phyloP scores from a whole-genome alignment of 1,140 invertebrate genomes.

The Formica exsecta region DNA sequence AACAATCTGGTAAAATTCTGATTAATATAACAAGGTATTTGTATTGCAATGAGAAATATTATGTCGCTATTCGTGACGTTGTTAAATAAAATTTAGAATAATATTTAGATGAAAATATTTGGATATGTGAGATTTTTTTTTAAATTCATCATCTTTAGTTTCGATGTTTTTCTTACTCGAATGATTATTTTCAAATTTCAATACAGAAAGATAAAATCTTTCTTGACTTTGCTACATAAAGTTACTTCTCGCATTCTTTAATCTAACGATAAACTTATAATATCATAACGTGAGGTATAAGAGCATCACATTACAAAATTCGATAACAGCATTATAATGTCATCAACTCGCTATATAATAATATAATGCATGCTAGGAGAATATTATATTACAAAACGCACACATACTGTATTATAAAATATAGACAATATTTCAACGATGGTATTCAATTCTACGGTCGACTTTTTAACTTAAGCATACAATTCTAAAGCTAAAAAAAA shows the following conservation, averaged over 20 bases:
- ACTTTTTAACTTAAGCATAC: background rate
- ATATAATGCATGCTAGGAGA: constrained; percentile 16
- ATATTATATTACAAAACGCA: background rate
- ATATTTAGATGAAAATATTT: background rate
- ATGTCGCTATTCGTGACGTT: background rate
- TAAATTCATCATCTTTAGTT: background rate
- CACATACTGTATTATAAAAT: background rate
- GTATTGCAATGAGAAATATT: background rate
- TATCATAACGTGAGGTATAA: background rate
- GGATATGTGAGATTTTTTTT: background rate
- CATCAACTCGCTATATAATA: constrained; percentile 42
- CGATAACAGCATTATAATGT: constrained; percentile 23
- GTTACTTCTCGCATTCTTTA: constrained; percentile 30
- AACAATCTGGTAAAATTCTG: background rate
- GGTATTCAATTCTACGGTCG: background rate
- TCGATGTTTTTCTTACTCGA: background rate
- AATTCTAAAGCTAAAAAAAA: background rate
- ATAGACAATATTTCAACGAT: background rate
- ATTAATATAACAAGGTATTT: background rate
- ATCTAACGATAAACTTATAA: background rate
- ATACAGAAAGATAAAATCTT: background rate
- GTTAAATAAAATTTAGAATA: background rate
- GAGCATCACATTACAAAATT: constrained; percentile 25
- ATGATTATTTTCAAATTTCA: background rate
- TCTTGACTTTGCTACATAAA: background rate